Percentiles rank a stretch among this genome's conserved stretches.
Evolutionary conservation across 2,797 vertebrate species (phyloP).

Genomic region (Anguilla pacifica): DNA sequence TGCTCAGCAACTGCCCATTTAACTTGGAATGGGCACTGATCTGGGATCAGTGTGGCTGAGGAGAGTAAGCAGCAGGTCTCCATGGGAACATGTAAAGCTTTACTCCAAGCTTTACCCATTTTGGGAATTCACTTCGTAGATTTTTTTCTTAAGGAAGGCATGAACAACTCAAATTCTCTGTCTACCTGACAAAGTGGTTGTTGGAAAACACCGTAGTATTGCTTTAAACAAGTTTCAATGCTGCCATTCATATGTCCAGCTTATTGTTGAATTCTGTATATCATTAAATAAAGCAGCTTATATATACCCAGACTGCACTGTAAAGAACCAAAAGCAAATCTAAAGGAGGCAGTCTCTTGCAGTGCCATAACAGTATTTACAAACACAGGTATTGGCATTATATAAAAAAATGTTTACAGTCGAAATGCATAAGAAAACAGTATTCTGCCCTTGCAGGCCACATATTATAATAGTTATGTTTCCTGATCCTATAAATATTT

Average conservation of each 20-base stretch:
- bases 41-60: constrained; percentile 16
- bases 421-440: constrained; percentile 54
- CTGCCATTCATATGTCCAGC: constrained; percentile 30
- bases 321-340: constrained; percentile 43
- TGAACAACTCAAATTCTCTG: not conserved
- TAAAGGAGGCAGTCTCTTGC: constrained; percentile 47
- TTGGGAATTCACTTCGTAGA: not conserved
- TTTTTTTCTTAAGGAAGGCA: constrained; percentile 7
- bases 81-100: too few relatives aligned
- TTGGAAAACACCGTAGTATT: constrained; percentile 9
- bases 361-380: constrained; percentile 67
- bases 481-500: constrained; percentile 74
- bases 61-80: not conserved
- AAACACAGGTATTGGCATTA: constrained; percentile 59
- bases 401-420: constrained; percentile 53
- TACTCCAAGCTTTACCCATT: not conserved
- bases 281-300: constrained; percentile 30
- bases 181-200: not conserved
- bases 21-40: not conserved
- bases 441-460: constrained; percentile 46
- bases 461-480: constrained; percentile 58
- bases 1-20: not conserved
- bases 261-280: constrained; percentile 40
- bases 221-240: constrained; percentile 40
- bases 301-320: constrained; percentile 31